A percentile compares a stretch with the other conserved stretches of the same genome.
Evolutionary conservation across 2,113 vertebrate species (phyloP).

Genomic region (Lycaon pictus): DNA sequence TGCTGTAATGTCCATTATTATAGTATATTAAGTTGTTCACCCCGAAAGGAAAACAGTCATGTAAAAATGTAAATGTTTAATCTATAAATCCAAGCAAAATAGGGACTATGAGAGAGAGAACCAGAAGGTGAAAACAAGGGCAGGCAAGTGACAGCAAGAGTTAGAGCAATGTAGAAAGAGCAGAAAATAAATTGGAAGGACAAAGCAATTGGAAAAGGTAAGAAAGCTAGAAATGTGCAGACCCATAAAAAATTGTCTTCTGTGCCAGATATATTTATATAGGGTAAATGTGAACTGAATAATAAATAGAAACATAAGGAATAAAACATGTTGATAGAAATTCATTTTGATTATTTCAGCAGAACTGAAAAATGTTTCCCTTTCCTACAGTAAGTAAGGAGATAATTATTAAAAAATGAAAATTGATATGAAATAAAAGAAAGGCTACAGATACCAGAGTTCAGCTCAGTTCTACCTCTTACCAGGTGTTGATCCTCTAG

Average conservation of each 20-base stretch:
- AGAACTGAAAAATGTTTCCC: neutral
- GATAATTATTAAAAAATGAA: neutral
- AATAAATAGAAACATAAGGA: slow-evolving; percentile 31
- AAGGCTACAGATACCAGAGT: neutral
- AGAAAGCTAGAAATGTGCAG: slow-evolving; percentile 53
- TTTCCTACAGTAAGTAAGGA: neutral
- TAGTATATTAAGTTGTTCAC: neutral
- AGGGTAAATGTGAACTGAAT: neutral
- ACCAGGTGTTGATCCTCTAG: neutral
- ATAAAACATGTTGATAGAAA: neutral
- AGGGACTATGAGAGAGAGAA: neutral
- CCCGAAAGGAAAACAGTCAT: neutral
- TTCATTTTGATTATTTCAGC: neutral
- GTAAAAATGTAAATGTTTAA: slow-evolving; percentile 45
- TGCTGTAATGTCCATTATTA: neutral
- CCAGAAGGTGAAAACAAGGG: neutral
- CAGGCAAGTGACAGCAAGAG: neutral
- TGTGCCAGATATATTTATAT: neutral
- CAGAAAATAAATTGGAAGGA: neutral
- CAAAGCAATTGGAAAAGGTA: neutral
- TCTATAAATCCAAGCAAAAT: slow-evolving; percentile 35
- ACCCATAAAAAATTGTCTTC: slow-evolving; percentile 1
- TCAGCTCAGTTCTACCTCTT: neutral
- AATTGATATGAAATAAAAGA: neutral
- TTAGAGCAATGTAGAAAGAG: neutral